These are phyloP conservation scores for Poeciliopsis presidionis DNA, from an alignment of 2,797 vertebrate genomes.

Conservation along the genomic window DNA sequence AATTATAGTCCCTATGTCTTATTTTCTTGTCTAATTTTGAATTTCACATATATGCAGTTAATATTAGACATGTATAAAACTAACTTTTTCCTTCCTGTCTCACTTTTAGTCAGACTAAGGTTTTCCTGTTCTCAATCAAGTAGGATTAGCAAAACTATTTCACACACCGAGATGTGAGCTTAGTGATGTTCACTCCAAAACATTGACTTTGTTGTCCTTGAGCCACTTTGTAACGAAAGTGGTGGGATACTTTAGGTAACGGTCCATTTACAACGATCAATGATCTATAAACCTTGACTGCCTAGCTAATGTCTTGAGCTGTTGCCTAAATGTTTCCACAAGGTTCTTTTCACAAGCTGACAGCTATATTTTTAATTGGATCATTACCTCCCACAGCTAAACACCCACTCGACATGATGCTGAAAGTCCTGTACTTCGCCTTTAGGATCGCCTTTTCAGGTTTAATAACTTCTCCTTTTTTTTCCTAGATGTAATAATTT, in stretches of 20 bases:
- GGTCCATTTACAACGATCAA: neutral
- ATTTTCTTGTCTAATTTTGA: neutral
- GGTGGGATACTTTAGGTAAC: neutral
- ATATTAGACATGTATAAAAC: neutral
- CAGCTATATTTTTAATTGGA: neutral
- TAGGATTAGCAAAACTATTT: neutral
- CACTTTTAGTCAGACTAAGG: neutral
- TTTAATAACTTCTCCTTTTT: neutral
- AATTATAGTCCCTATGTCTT: neutral
- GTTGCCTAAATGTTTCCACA: neutral
- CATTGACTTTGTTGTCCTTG: neutral
- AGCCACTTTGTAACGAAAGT: neutral
- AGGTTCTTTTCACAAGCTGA: neutral
- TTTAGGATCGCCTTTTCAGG: neutral
- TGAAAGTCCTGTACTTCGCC: neutral
- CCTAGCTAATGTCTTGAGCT: neutral
- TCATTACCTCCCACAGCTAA: neutral
- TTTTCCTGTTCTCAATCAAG: neutral
- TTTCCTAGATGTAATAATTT: neutral
- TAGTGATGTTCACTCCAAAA: slow-evolving; percentile 1
- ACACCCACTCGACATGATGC: neutral
- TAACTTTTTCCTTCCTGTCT: neutral
- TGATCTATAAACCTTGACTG: neutral
- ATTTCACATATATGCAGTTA: neutral
- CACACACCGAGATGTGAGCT: neutral